A percentile compares a stretch with the other conserved stretches of the same genome.
phyloP scores from a whole-genome alignment of 1,140 invertebrate species.

The Drosophila sproati region DNA sequence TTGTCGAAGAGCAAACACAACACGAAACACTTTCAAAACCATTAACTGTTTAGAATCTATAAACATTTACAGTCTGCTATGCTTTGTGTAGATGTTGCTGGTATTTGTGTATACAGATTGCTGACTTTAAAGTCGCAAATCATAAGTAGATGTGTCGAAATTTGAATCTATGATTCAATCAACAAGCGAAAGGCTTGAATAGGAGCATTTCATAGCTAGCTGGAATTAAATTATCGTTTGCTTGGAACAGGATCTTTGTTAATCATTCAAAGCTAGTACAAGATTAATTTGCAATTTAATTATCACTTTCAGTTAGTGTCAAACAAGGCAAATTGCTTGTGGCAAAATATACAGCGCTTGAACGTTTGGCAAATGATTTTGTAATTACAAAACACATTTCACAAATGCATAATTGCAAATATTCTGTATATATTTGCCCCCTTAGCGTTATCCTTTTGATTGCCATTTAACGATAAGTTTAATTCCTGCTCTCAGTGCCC shows the following conservation, averaged over 20 bases:
- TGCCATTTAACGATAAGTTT: slow-evolving; percentile 23
- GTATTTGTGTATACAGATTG: not conserved
- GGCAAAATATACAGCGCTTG: not conserved
- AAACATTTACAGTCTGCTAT: slow-evolving; percentile 39
- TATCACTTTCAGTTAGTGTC: slow-evolving; percentile 2
- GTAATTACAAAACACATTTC: not conserved
- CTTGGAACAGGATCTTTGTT: not conserved
- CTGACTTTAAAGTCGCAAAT: slow-evolving; percentile 1
- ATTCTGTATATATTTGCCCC: slow-evolving; percentile 1
- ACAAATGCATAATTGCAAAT: slow-evolving; percentile 7
- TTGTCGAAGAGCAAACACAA: slow-evolving; percentile 47
- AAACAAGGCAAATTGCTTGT: slow-evolving; percentile 2
- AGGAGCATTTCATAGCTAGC: not conserved
- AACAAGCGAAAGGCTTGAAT: not conserved
- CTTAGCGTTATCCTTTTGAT: slow-evolving; percentile 25
- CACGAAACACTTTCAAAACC: slow-evolving; percentile 27
- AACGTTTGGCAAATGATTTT: slow-evolving; percentile 17
- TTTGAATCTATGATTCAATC: not conserved
- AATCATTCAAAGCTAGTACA: not conserved
- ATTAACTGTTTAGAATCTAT: slow-evolving; percentile 56
- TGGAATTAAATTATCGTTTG: not conserved
- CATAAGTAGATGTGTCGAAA: slow-evolving; percentile 10
- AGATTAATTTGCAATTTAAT: not conserved
- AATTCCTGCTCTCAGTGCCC: slow-evolving; percentile 14
- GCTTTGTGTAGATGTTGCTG: not conserved